A percentile compares a stretch with the other conserved stretches of the same genome.
phyloP scores from a whole-genome alignment of 2,113 vertebrate genomes.

The Clarias macrocephalus region DNA sequence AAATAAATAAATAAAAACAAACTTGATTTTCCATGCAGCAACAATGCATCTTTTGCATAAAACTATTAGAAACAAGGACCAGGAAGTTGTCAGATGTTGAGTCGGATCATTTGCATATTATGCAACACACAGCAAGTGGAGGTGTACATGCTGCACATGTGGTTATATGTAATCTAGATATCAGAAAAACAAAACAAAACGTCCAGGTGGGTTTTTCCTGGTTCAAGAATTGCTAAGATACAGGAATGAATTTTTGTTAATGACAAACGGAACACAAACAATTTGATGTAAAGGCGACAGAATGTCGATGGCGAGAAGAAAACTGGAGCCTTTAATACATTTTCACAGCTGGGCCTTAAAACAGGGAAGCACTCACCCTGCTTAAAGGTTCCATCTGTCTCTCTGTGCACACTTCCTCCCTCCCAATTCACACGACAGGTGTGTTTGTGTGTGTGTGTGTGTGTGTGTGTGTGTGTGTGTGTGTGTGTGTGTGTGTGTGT shows the following conservation, averaged over 20 bases:
- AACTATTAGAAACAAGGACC: background rate
- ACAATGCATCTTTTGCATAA: background rate
- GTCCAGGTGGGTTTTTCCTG: background rate
- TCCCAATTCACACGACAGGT: constrained; percentile 15
- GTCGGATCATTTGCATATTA: constrained; percentile 1
- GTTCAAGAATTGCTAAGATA: too few species aligned
- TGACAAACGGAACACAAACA: background rate
- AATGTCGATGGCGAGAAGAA: background rate
- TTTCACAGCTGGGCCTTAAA: constrained; percentile 43
- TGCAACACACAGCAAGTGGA: background rate
- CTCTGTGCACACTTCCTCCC: constrained; percentile 33
- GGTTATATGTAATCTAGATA: background rate
- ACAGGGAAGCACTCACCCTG: constrained; percentile 58
- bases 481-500: constrained; percentile 22
- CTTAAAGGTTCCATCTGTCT: constrained; percentile 64
- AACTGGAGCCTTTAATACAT: constrained; percentile 33
- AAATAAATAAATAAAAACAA: background rate
- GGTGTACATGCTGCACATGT: background rate
- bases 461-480: constrained; percentile 28
- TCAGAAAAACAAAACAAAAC: background rate
- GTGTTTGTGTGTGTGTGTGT: constrained; percentile 42
- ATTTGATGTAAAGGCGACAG: background rate
- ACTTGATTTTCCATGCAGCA: background rate
- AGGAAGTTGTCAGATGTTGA: constrained; percentile 1
- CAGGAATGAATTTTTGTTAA: background rate